These are phyloP conservation scores for Caenorhabditis auriculariae DNA, from an alignment of 2,888 invertebrate genomes.

Conservation along the genomic window DNA sequence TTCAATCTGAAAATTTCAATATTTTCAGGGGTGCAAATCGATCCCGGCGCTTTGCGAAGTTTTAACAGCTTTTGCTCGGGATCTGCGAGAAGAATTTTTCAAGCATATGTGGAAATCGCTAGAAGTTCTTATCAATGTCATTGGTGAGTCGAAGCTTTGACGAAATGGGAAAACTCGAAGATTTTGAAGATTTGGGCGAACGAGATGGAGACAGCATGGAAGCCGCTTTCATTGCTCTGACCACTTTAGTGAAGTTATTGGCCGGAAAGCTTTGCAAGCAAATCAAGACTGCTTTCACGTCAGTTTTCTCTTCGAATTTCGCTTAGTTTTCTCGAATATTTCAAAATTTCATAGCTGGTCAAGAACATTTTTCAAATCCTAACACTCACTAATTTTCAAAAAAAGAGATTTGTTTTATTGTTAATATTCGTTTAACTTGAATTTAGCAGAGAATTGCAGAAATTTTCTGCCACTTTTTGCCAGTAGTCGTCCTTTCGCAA, in stretches of 20 bases:
- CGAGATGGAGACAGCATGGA: conserved; percentile 70
- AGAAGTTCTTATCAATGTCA: conserved; percentile 32
- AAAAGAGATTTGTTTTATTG: neutral
- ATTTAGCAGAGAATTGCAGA: no score
- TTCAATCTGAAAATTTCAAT: neutral
- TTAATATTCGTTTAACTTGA: no score
- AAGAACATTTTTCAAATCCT: no score
- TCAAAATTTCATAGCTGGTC: no score
- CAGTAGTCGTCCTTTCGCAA: conserved; percentile 79
- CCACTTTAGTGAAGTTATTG: conserved; percentile 85
- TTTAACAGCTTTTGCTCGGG: conserved; percentile 40
- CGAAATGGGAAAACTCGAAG: neutral
- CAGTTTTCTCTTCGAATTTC: conserved; percentile 3
- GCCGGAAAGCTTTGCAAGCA: conserved; percentile 82
- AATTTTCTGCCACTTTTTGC: conserved; percentile 72
- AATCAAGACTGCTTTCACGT: conserved; percentile 67
- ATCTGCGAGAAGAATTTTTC: conserved; percentile 48
- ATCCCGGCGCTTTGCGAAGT: conserved; percentile 40
- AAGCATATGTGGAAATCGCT: conserved; percentile 45
- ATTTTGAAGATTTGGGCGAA: conserved; percentile 29
- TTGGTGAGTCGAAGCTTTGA: conserved; percentile 9
- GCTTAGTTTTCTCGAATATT: no score
- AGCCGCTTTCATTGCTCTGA: conserved; percentile 81
- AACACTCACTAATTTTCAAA: neutral
- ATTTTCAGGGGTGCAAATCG: conserved; percentile 13